A percentile compares a stretch with the other conserved stretches of the same genome.
Conservation (phyloP, 2,797 vertebrate genomes). For the Sebastes reedi region DNA sequence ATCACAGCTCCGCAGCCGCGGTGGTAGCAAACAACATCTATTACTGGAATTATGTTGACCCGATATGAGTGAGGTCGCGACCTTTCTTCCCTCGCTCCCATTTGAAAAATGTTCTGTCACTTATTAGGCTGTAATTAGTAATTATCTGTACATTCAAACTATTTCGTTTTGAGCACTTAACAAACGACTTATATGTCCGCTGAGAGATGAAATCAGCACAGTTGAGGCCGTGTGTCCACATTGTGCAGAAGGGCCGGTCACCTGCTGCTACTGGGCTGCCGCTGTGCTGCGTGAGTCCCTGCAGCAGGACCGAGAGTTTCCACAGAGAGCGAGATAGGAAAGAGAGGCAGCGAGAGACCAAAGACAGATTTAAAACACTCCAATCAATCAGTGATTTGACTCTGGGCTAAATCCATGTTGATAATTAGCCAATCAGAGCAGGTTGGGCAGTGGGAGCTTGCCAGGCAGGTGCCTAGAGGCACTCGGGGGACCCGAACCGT, state of each 20-base stretch:
- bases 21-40: conserved; percentile 77
- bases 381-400: conserved; percentile 85
- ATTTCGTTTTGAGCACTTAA: conserved; percentile 59
- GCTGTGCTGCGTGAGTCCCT: conserved; percentile 39
- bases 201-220: conserved; percentile 57
- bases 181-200: conserved; percentile 70
- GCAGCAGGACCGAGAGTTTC: conserved; percentile 28
- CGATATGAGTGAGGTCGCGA: conserved; percentile 45
- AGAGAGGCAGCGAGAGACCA: conserved; percentile 51
- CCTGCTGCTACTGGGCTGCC: conserved; percentile 45
- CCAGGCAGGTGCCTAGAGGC: conserved; percentile 72
- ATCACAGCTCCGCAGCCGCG: conserved; percentile 56
- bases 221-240: conserved; percentile 59
- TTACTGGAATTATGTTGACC: conserved; percentile 75
- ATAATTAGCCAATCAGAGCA: conserved; percentile 85
- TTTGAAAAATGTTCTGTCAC: conserved; percentile 71
- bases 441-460: conserved; percentile 56
- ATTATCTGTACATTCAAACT: conserved; percentile 70
- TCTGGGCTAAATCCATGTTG: conserved; percentile 79
- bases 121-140: conserved; percentile 70
- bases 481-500: conserved; percentile 79
- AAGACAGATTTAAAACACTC: conserved; percentile 73
- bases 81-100: conserved; percentile 45
- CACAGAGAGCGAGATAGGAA: conserved; percentile 29
- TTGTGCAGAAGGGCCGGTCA: conserved; percentile 37